These are phyloP conservation scores for Drosophila yakuba DNA, from an alignment of 1,140 invertebrate genomes.

Conservation along the genomic window DNA sequence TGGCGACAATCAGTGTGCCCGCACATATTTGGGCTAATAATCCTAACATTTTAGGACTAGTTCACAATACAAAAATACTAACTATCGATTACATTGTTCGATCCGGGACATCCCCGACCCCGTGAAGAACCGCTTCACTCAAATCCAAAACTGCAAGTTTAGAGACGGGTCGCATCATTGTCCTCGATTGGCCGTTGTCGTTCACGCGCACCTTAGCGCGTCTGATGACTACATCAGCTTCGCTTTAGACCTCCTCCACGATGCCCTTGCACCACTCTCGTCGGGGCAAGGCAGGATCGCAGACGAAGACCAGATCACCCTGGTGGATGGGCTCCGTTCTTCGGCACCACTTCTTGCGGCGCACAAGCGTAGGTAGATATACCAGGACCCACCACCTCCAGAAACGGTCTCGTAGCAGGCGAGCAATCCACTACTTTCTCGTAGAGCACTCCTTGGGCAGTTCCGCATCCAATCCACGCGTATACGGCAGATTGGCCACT, in stretches of 20 bases:
- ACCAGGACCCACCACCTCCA: constrained; percentile 21
- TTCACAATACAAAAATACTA: no score
- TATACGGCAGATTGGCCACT: neutral
- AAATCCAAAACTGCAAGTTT: neutral
- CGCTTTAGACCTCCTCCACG: neutral
- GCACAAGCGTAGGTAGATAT: constrained; percentile 25
- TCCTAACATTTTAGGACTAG: no score
- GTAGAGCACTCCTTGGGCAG: neutral
- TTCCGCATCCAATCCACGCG: neutral
- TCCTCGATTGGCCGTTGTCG: neutral
- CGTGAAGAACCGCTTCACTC: neutral
- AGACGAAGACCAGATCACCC: constrained; percentile 21
- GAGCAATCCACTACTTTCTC: neutral
- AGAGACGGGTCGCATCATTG: neutral
- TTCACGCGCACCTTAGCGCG: neutral
- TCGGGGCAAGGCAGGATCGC: neutral
- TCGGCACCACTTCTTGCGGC: constrained; percentile 37
- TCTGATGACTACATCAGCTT: constrained; percentile 8
- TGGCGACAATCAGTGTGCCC: no score
- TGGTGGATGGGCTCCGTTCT: constrained; percentile 5
- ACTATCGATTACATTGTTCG: no score
- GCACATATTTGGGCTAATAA: no score
- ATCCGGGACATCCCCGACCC: neutral
- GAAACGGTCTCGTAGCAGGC: neutral
- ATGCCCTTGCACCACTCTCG: constrained; percentile 4